phyloP scores from a whole-genome alignment of 2,113 vertebrate species.

The Clinocottus analis region DNA sequence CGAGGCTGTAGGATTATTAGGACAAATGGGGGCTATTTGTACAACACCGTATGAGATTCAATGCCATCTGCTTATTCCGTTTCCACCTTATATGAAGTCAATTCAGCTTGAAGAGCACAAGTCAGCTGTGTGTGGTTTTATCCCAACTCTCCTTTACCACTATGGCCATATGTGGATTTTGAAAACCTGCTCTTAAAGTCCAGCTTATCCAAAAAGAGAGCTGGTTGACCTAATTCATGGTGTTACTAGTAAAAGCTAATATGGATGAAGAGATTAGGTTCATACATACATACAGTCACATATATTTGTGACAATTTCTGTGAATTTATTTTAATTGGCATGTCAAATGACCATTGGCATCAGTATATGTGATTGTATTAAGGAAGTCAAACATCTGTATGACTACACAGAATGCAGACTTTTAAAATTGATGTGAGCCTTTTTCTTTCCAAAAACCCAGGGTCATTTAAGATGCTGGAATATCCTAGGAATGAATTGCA shows the following conservation, averaged over 20 bases:
- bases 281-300: constrained; percentile 25
- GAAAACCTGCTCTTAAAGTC: constrained; percentile 61
- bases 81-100: background rate
- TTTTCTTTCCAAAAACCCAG: background rate
- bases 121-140: background rate
- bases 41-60: background rate
- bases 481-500: background rate
- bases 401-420: background rate
- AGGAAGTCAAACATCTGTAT: background rate
- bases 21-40: background rate
- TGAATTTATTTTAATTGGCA: constrained; percentile 18
- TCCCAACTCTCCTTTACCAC: constrained; percentile 5
- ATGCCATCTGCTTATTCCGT: background rate
- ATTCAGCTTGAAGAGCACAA: background rate
- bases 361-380: constrained; percentile 1
- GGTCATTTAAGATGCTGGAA: background rate
- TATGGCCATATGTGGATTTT: constrained; percentile 39
- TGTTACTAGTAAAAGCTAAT: constrained; percentile 50
- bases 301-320: constrained; percentile 12
- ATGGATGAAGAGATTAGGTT: constrained; percentile 68
- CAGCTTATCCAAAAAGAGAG: constrained; percentile 68
- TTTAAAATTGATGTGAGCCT: background rate
- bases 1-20: background rate
- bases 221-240: constrained; percentile 70
- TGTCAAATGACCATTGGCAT: background rate